phyloP scores from a whole-genome alignment of 2,888 invertebrate species.

The Watsonalla cultraria region DNA sequence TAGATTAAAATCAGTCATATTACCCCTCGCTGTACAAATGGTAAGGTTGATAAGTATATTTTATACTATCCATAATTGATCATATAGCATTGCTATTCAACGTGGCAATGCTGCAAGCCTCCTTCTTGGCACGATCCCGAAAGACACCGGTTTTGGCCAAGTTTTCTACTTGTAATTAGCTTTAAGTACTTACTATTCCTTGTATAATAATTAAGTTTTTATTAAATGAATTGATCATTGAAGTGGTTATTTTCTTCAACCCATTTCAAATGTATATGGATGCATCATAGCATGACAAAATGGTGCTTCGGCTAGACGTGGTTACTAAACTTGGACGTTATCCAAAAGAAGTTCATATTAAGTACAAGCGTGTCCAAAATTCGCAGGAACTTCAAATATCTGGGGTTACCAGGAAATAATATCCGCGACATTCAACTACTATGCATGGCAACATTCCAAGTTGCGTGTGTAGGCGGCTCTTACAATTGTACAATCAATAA shows the following conservation, averaged over 20 bases:
- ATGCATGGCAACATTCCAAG: conserved; percentile 53
- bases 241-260: neutral
- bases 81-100: too few relatives aligned
- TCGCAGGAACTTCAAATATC: conserved; percentile 14
- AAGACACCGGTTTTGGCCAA: too few relatives aligned
- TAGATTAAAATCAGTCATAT: too few relatives aligned
- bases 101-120: too few relatives aligned
- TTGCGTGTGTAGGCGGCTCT: conserved; percentile 23
- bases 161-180: too few relatives aligned
- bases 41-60: too few relatives aligned
- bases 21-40: too few relatives aligned
- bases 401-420: conserved; percentile 43
- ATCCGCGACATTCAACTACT: conserved; percentile 44
- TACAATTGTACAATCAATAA: conserved; percentile 21
- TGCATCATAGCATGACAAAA: neutral
- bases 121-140: too few relatives aligned
- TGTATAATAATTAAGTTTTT: too few relatives aligned
- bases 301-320: conserved; percentile 4
- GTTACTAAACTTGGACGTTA: conserved; percentile 18
- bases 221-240: too few relatives aligned
- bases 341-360: conserved; percentile 22
- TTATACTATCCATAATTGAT: too few relatives aligned
- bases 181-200: too few relatives aligned
- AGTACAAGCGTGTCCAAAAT: conserved; percentile 18
- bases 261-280: conserved; percentile 1